Evolutionary conservation across 1,140 invertebrate species (phyloP).

Genomic region (Berghia stephanieae): DNA sequence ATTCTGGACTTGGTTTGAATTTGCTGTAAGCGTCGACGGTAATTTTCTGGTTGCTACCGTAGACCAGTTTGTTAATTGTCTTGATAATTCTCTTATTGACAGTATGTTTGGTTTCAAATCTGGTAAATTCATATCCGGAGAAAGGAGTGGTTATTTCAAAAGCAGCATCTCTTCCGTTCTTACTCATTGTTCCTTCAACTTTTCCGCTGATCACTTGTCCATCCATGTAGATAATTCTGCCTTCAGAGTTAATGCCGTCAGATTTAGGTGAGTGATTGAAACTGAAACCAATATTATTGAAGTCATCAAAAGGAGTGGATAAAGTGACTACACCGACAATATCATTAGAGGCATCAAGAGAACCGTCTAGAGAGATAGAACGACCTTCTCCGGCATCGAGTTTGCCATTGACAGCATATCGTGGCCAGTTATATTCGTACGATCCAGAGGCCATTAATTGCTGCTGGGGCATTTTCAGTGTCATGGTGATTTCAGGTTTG

Average conservation of each 20-base stretch:
- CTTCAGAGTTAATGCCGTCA: constrained; percentile 23
- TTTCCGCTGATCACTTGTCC: not conserved
- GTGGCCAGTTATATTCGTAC: not conserved
- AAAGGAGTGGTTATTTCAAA: constrained; percentile 31
- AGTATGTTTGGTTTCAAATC: no score
- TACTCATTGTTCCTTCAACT: no score
- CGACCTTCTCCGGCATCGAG: no score
- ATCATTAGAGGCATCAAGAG: no score
- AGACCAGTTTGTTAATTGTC: no score
- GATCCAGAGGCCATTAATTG: constrained; percentile 9
- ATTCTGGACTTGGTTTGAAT: constrained; percentile 17
- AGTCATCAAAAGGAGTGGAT: constrained; percentile 14
- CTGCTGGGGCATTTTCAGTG: constrained; percentile 24
- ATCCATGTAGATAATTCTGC: constrained; percentile 24
- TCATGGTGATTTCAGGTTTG: constrained; percentile 5
- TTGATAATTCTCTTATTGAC: no score
- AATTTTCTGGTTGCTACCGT: constrained; percentile 37
- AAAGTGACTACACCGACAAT: not conserved
- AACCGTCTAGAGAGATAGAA: no score
- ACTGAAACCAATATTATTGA: constrained; percentile 17
- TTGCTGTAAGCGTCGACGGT: constrained; percentile 33
- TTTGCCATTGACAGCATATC: no score
- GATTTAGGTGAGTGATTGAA: constrained; percentile 17
- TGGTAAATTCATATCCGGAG: constrained; percentile 39
- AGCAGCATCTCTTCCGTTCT: no score